These are phyloP conservation scores for Oncopodura yosiiana DNA, from an alignment of 1,140 invertebrate species.

Conservation along the genomic window DNA sequence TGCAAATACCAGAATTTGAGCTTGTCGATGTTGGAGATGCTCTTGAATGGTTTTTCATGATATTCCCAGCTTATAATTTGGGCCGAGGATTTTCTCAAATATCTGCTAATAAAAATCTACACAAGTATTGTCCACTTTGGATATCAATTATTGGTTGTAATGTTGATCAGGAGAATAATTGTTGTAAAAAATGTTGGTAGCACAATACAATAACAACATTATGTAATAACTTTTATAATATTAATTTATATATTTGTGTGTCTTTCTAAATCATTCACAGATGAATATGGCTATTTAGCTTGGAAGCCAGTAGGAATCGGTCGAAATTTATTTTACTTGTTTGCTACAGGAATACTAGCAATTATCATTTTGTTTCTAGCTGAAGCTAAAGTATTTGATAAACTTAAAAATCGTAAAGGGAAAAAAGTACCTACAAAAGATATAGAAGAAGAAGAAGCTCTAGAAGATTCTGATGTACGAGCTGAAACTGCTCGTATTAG, in stretches of 20 bases:
- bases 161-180: constrained; percentile 4
- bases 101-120: not conserved
- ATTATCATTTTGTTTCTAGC: constrained; percentile 43
- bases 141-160: not conserved
- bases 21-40: constrained; percentile 48
- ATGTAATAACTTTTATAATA: too few species aligned
- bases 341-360: constrained; percentile 43
- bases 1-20: constrained; percentile 48
- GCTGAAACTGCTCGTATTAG: constrained; percentile 42
- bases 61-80: constrained; percentile 62
- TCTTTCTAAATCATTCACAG: not conserved
- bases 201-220: too few species aligned
- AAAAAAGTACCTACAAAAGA: not conserved
- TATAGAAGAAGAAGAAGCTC: constrained; percentile 2
- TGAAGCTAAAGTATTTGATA: constrained; percentile 43
- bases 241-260: not conserved
- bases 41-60: constrained; percentile 52
- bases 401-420: constrained; percentile 1
- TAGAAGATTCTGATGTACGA: constrained; percentile 46
- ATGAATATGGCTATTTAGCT: constrained; percentile 39
- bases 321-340: constrained; percentile 46
- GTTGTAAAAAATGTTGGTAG: constrained; percentile 22
- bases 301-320: constrained; percentile 49
- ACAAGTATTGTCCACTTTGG: not conserved
- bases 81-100: constrained; percentile 40